Evolutionary conservation across 2,888 invertebrate genomes (phyloP), one percentile per base, ranked within the genome.

Genomic region (Tachina grossa): DNA sequence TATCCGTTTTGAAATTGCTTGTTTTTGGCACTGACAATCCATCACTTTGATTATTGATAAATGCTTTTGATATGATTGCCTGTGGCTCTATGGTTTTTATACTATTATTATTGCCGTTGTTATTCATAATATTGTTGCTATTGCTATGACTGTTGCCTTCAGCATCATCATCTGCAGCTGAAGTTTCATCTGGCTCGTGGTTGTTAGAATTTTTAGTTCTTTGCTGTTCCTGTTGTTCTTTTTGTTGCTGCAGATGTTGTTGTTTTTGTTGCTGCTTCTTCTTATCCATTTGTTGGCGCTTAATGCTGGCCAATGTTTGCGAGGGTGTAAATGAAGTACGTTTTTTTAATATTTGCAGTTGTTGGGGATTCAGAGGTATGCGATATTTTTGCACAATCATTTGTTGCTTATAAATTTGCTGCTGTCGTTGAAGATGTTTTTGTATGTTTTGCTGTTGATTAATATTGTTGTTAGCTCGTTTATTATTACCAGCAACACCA

Each of bases 301-400:
- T 91, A 84, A 92, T 89, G 55, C 82, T 89, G 75, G 91, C 91
- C 90, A 92, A 87, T 79, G 92, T 91, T 88, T 91, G 91, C 31
- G 92, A 91, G 83, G 92, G 92, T 78, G 92, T 92, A 89, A 92
- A 92, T 87, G 92, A 91, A 88, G 92, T 91, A 53, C 92, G 91
- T 87, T 92, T 92, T 87, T 90, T 92, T 69, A 91, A 86, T 78
- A 87, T 90, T 84, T 90, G 91, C 88, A 90, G 79, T 88, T 92
- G 91, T 83, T 91, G 90, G 71, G 88, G 89, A 88, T 76, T 91
- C 87, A 90, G 65, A 43, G 78, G 84, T 22, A 76, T 72, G 53
- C 47, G 75, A 74, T 69, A 71, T 76, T 77, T 82, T 72, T 87
- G 87, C 72, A 88, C 86, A 63, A 80, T 81, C 84, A 90, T 88